Conservation (phyloP, 2,888 invertebrate genomes). For the Agonopterix arenella region DNA sequence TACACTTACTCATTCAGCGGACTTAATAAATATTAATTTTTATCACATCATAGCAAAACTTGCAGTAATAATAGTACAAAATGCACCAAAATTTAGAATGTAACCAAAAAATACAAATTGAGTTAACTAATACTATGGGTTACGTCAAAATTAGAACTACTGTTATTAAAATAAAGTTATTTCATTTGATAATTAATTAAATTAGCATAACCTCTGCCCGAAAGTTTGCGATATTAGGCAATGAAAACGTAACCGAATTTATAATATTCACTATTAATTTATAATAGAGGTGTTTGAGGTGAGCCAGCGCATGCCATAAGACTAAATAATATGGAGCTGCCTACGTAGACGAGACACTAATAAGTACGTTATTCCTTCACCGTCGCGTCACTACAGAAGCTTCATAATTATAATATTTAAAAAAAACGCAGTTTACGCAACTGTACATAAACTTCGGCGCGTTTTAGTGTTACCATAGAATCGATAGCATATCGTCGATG, state of each 20-base stretch:
- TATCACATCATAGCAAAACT: constrained; percentile 20
- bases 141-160: constrained; percentile 21
- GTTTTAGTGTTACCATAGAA: background rate
- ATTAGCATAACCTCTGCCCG: constrained; percentile 3
- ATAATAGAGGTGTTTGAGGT: constrained; percentile 11
- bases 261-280: constrained; percentile 47
- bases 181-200: constrained; percentile 3
- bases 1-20: constrained; percentile 21
- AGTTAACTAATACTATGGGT: constrained; percentile 28
- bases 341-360: constrained; percentile 5
- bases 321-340: constrained; percentile 24
- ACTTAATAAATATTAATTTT: constrained; percentile 24
- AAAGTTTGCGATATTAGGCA: constrained; percentile 22
- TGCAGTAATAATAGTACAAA: constrained; percentile 17
- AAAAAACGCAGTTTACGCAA: background rate
- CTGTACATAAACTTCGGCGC: background rate
- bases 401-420: no score
- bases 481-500: background rate
- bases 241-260: constrained; percentile 15
- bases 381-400: no score
- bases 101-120: constrained; percentile 23
- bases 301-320: constrained; percentile 18
- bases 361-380: background rate
- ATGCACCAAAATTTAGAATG: constrained; percentile 21
- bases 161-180: constrained; percentile 6